Conservation (phyloP, 2,888 invertebrate genomes). For the Crocallis elinguaria region DNA sequence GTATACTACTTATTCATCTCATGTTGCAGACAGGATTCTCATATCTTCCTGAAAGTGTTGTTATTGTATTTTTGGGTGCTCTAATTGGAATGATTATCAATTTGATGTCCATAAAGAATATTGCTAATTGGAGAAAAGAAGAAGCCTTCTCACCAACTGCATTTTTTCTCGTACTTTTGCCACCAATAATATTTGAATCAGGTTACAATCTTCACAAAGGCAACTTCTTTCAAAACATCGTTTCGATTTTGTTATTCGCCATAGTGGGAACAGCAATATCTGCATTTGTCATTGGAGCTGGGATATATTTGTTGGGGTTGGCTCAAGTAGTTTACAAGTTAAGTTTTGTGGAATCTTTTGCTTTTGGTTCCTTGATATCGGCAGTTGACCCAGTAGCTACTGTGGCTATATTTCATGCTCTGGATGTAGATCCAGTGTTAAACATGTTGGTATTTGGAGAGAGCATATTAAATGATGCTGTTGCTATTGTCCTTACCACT, state of each 20-base stretch:
- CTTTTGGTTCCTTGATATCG: conserved; percentile 98
- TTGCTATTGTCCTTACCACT: conserved; percentile 98
- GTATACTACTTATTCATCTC: conserved; percentile 96
- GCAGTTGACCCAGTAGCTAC: conserved; percentile 99
- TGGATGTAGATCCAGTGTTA: conserved; percentile 98
- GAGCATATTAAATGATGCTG: conserved; percentile 98
- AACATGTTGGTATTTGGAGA: conserved; percentile 99
- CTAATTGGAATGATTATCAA: conserved; percentile 96
- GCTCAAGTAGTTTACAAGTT: conserved; percentile 96
- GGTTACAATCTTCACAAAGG: conserved; percentile 99
- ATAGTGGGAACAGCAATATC: conserved; percentile 99
- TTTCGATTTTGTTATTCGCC: conserved; percentile 99
- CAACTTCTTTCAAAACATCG: conserved; percentile 98
- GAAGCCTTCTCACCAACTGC: conserved; percentile 99
- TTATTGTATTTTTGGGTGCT: conserved; percentile 97
- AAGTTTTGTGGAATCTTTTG: conserved; percentile 98
- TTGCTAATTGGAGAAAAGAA: conserved; percentile 98
- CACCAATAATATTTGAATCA: conserved; percentile 99
- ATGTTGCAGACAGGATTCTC: conserved; percentile 98
- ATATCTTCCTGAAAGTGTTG: conserved; percentile 98
- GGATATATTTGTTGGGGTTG: conserved; percentile 96
- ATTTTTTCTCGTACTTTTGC: conserved; percentile 97
- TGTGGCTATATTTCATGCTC: conserved; percentile 98
- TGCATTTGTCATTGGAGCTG: conserved; percentile 98
- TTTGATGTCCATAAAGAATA: conserved; percentile 93